A percentile compares a stretch with the other conserved stretches of the same genome.
phyloP scores from a whole-genome alignment of 2,113 vertebrate species.

The Stigmatopora nigra region DNA sequence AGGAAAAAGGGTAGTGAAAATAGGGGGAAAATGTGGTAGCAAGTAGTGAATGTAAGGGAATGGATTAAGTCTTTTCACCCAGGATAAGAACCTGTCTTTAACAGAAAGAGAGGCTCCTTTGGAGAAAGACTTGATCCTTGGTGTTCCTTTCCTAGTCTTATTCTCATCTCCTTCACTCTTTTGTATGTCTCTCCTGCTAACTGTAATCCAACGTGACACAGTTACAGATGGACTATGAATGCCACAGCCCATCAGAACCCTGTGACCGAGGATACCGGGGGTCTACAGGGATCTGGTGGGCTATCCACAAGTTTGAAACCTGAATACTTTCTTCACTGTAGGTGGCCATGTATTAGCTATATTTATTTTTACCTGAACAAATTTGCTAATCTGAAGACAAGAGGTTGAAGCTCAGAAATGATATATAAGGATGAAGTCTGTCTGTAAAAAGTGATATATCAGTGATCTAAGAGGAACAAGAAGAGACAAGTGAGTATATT shows the following conservation, averaged over 20 bases:
- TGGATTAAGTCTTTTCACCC: constrained; percentile 68
- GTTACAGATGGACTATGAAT: constrained; percentile 79
- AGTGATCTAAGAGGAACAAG: constrained; percentile 1
- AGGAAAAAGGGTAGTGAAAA: constrained; percentile 3
- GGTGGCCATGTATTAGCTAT: neutral
- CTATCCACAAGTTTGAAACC: constrained; percentile 49
- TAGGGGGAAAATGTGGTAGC: constrained; percentile 14
- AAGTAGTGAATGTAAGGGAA: constrained; percentile 33
- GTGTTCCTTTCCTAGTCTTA: constrained; percentile 39
- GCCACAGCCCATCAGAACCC: constrained; percentile 72
- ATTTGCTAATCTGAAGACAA: constrained; percentile 34
- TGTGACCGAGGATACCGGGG: constrained; percentile 64
- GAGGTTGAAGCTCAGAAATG: constrained; percentile 22
- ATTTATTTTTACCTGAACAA: constrained; percentile 3
- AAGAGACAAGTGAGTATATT: neutral
- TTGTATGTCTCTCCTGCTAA: constrained; percentile 61
- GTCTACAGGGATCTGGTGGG: constrained; percentile 57
- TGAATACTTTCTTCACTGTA: constrained; percentile 16
- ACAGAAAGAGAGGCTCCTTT: constrained; percentile 44
- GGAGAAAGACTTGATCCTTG: constrained; percentile 65
- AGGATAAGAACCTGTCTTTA: constrained; percentile 63
- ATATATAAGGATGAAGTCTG: neutral
- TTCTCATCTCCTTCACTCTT: constrained; percentile 61
- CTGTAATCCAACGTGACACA: constrained; percentile 79
- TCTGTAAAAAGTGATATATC: constrained; percentile 11